Percentiles rank a stretch among this genome's conserved stretches.
phyloP scores from a whole-genome alignment of 1,140 invertebrate genomes.

The Reticulitermes speratus region DNA sequence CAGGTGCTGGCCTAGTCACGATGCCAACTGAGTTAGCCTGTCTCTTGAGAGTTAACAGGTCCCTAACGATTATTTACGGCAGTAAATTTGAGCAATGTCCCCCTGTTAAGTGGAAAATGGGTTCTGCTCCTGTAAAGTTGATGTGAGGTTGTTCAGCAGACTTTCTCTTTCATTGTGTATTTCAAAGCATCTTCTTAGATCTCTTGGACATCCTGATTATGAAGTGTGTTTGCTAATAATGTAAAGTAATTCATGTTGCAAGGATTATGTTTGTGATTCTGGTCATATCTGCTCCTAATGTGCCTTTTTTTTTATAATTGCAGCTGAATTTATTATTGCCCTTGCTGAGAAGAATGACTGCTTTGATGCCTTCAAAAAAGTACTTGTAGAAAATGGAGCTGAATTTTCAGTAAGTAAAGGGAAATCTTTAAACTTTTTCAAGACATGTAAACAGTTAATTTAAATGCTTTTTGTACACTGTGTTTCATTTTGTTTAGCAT shows the following conservation, averaged over 20 bases:
- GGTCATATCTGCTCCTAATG: too few relatives aligned
- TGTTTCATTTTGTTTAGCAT: too few relatives aligned
- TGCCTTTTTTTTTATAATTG: constrained; percentile 48
- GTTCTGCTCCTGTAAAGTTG: not conserved
- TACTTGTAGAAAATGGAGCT: constrained; percentile 86
- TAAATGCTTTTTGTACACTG: too few relatives aligned
- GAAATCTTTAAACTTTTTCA: too few relatives aligned
- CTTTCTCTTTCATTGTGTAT: not conserved
- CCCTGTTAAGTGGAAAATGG: too few relatives aligned
- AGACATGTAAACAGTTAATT: not conserved
- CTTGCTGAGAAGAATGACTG: constrained; percentile 85
- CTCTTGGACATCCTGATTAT: constrained; percentile 34
- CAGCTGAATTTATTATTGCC: constrained; percentile 95
- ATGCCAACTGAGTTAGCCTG: too few relatives aligned
- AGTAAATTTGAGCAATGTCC: too few relatives aligned
- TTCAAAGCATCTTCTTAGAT: not conserved
- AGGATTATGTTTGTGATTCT: too few relatives aligned
- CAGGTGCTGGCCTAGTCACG: too few relatives aligned
- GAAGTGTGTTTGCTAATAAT: constrained; percentile 27
- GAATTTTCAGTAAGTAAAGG: constrained; percentile 70
- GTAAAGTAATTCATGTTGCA: too few relatives aligned
- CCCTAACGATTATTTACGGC: too few relatives aligned
- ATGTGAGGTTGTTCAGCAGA: not conserved
- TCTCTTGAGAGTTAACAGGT: too few relatives aligned
- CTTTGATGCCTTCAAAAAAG: constrained; percentile 85